Base-by-base conservation (phyloP, 2,113 vertebrate genomes). In the Plestiodon gilberti region DNA sequence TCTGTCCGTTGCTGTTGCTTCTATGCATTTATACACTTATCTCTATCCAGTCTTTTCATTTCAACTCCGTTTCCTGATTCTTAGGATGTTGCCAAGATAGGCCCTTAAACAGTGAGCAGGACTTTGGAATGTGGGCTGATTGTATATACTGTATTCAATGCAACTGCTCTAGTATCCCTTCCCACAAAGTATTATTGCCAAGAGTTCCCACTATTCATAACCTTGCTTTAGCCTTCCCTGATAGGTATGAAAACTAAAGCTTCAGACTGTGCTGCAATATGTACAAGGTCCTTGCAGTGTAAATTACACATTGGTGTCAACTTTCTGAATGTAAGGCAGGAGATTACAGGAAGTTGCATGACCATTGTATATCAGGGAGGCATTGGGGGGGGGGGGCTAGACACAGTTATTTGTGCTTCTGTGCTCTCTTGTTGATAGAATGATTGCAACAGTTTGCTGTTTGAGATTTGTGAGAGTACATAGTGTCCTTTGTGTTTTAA, bases 361-460 rank as follows among this genome's bases (percentile, higher is more conserved):
- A 28, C 14, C 40, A 2, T 38, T 0, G 0, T 1, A 10, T 7
- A 71, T 71, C 1, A 38, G 30, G n/a, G 14, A 22, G 30, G 3
- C 15, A n/a, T n/a, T n/a, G n/a, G n/a, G n/a, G 23, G 8, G 6
- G 62, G 35, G 57, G 57, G 33, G 40, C 22, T 79, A 61, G 10
- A 43, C 38, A 13, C 13, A 30, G 30, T 20, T 0, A 1, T 48
- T 59, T 10, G 52, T 6, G 61, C 38, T 57, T 84, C 81, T n/a
- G 2, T 0, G 70, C 90, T 81, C 81, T 52, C 28, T 0, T 0
- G 55, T 8, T 52, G 76, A 0, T 2, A 75, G 35, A 0, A 0
- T 0, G 14, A 2, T 28, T 13, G 10, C 55, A 81, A 33, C 40
- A 65, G 70, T 81, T 55, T 22, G 0, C 84, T 88, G 85, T 76